A percentile compares a stretch with the other conserved stretches of the same genome.
Conservation (phyloP, 2,888 invertebrate genomes). For the Tupiocoris notatus region DNA sequence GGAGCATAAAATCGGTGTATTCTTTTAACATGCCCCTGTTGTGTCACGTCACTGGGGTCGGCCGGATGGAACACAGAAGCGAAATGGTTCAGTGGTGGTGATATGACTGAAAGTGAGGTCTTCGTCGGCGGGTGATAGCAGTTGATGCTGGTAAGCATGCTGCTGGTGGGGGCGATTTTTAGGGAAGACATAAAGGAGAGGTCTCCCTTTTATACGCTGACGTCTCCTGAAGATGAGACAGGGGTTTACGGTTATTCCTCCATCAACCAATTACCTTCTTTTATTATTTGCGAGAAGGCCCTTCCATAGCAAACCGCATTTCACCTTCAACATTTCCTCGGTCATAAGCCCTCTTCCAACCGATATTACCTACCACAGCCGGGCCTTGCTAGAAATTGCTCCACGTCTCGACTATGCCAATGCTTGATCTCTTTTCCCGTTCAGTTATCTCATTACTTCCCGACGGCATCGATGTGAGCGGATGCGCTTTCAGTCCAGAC, state of each 20-base stretch:
- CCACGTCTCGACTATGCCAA: background rate
- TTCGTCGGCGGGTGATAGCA: background rate
- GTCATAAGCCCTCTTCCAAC: conserved; percentile 23
- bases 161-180: conserved; percentile 44
- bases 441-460: too few species aligned
- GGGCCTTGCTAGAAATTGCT: background rate
- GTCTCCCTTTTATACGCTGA: conserved; percentile 45
- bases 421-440: background rate
- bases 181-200: conserved; percentile 44
- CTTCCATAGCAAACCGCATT: background rate
- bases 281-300: conserved; percentile 46
- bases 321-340: background rate
- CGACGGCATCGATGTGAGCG: too few species aligned
- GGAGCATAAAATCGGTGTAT: conserved; percentile 47
- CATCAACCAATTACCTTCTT: conserved; percentile 48
- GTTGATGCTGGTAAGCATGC: background rate
- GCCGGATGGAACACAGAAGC: background rate
- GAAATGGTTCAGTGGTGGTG: background rate
- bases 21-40: conserved; percentile 44
- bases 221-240: conserved; percentile 46
- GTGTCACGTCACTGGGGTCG: background rate
- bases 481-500: too few species aligned
- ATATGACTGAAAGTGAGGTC: background rate
- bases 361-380: conserved; percentile 23
- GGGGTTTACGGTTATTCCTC: conserved; percentile 47